Base-by-base conservation (phyloP, 1,140 invertebrate species). In the Sycophila sp. region DNA sequence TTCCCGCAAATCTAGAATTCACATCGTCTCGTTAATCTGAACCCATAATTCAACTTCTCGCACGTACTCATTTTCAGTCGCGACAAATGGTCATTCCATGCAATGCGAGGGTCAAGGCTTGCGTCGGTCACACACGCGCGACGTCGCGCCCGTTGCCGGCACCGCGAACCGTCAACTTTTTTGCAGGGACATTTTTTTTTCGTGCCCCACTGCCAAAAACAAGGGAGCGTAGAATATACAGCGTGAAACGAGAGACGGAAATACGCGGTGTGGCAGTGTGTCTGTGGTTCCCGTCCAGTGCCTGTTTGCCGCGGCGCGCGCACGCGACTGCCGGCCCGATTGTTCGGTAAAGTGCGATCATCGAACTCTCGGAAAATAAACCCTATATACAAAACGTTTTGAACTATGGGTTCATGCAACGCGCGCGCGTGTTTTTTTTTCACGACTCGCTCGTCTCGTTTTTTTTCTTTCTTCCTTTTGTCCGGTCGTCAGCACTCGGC, bases 331-430 rank as follows among this genome's bases (percentile, higher is more conserved):
- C 8, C 32, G 19, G 26, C 30, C n/a, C 47, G 40, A 38, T 59
- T 34, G 40, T 47, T 38, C 40, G 40, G 59, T 26, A 34, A 15
- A 63, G 60, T 30, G 40, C 30, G 30, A 63, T 63, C 53, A 67
- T 67, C 45, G 65, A 67, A 36, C 40, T 45, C 65, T 58, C 19
- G 17, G 15, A 36, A 58, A 58, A 58, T 58, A 67, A 58, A 67
- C 24, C 28, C 8, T 55, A 26, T 65, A 28, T 22, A 51, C 32
- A 34, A 49, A 19, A 51, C 10, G 19, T 28, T 24, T 24, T 38
- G 17, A 30, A 30, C 26, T 19, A 63, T 64, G 13, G 17, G 30
- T 51, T 2, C 4, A 32, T 13, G 32, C 5, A n/a, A n/a, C n/a
- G n/a, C n/a, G n/a, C n/a, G n/a, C 15, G 24, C 4, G n/a, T n/a